Evolutionary conservation across 1,140 invertebrate species (phyloP), one percentile per base, ranked within the genome.

Genomic region (Micrasema longulum): DNA sequence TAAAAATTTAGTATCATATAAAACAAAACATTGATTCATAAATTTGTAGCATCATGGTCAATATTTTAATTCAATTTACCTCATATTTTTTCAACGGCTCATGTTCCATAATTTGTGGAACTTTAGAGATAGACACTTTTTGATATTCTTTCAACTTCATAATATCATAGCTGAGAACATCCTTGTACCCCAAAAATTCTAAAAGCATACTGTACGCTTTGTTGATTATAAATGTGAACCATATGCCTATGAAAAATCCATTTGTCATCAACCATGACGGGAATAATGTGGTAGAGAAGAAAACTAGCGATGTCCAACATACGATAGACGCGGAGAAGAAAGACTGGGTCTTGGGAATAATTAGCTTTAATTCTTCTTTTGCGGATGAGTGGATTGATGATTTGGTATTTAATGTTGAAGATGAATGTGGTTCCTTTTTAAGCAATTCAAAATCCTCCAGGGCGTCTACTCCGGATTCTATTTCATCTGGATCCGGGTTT

Each of bases 61-160:
- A n/a, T n/a, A n/a, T 38, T 38, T 12, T 38, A 12, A 12, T 48
- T 16, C 4, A 20, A 2, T 62, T 73, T 78, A 87, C 87, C 82
- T 86, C 86, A 79, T 85, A 86, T 79, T 88, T 88, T 55, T 84
- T 85, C 43, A 88, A 55, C 1, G 82, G 80, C 64, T 84, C 81
- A 63, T 83, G 77, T 62, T 83, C 84, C 66, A 84, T 81, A 3
- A 80, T 79, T 45, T 80, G 77, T 18, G 78, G 79, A 16, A 85
- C 77, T 76, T 82, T 78, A 38, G 82, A 71, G 63, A 81, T 79
- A 20, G 68, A 57, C 14, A 71, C 43, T 31, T 62, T 67, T 48
- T 60, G 43, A 47, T 35, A 71, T n/a, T 66, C 20, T 3, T 48
- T 63, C 16, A 38, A 52, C 6, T 63, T 62, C 9, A 52, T 31